Conservation (phyloP, 2,113 vertebrate species). For the Numida meleagris region DNA sequence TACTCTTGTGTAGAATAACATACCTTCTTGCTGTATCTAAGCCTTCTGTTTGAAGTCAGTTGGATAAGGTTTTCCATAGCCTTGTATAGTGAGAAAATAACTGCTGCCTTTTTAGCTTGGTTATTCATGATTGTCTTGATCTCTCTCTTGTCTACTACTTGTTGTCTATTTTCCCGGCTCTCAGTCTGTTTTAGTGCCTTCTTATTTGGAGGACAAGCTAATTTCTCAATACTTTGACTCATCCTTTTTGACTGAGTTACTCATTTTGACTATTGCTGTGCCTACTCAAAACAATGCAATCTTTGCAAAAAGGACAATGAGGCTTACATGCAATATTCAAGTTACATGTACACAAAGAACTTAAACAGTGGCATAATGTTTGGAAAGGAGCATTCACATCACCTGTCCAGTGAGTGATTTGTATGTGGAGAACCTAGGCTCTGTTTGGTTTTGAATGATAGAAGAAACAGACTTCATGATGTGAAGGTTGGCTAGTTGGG, state of each 20-base stretch:
- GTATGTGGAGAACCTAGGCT: background rate
- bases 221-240: background rate
- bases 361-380: background rate
- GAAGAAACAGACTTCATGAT: background rate
- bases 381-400: conserved; percentile 43
- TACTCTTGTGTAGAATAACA: background rate
- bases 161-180: background rate
- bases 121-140: background rate
- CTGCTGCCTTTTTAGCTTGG: background rate
- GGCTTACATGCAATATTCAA: rapidly evolving
- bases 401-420: background rate
- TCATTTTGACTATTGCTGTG: background rate
- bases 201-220: background rate
- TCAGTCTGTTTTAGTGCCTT: background rate
- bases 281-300: background rate
- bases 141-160: background rate
- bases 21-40: background rate
- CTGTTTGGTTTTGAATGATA: background rate
- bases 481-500: background rate
- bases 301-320: background rate
- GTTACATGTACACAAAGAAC: background rate
- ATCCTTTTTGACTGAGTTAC: background rate
- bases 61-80: background rate
- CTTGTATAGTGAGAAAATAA: background rate
- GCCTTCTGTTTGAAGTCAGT: background rate